phyloP scores from a whole-genome alignment of 2,797 vertebrate species.

The Tamandua tetradactyla region DNA sequence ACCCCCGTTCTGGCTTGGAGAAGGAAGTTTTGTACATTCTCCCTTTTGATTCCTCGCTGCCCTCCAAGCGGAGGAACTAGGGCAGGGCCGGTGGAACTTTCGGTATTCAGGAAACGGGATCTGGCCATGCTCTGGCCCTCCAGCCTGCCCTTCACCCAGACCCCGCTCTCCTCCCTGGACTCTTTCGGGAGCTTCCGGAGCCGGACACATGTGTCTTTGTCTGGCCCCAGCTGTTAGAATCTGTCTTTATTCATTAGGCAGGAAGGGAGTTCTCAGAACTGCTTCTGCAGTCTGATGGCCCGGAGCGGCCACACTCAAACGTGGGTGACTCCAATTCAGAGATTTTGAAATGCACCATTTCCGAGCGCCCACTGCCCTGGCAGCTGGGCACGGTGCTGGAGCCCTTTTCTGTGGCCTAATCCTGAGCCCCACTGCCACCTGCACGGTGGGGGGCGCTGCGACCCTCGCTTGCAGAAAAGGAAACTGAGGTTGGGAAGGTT shows the following conservation, averaged over 20 bases:
- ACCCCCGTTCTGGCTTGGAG: background rate
- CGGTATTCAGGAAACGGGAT: constrained; percentile 31
- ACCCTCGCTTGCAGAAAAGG: background rate
- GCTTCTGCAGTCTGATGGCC: constrained; percentile 75
- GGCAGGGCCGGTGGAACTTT: background rate
- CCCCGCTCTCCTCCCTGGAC: constrained; percentile 26
- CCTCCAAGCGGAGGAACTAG: background rate
- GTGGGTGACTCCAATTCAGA: constrained; percentile 68
- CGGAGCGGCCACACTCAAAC: constrained; percentile 51
- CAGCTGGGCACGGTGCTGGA: background rate
- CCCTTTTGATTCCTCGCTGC: constrained; percentile 1
- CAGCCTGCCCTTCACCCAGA: constrained; percentile 44
- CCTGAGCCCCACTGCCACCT: background rate
- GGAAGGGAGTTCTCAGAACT: constrained; percentile 73
- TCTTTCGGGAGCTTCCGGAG: constrained; percentile 81
- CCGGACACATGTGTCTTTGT: constrained; percentile 80
- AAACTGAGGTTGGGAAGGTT: background rate
- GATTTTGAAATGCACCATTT: background rate
- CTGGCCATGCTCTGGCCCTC: background rate
- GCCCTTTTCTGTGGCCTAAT: background rate
- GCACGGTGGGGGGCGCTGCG: no score
- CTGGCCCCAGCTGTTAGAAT: constrained; percentile 81
- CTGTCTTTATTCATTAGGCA: constrained; percentile 80
- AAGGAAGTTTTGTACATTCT: constrained; percentile 7
- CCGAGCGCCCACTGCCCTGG: background rate